Base-by-base conservation (phyloP, 2,888 invertebrate species). In the Calephelis perditalis region DNA sequence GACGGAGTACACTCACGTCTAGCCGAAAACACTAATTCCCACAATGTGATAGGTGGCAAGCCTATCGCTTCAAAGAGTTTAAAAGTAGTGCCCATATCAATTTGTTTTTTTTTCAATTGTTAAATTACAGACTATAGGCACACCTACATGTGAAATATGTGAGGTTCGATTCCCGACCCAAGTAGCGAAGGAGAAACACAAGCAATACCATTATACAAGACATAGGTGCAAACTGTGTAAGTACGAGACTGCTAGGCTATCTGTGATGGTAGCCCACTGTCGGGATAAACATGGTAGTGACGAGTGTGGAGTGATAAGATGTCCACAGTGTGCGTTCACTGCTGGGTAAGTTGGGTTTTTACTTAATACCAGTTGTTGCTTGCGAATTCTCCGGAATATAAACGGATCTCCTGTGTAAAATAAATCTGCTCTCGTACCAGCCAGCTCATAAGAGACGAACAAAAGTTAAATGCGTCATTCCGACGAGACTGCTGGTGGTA, bases 221-320 rank as follows among this genome's bases (percentile, higher is more conserved):
- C 78, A 78, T 64, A 65, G 66, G 0, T 85, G 84, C 56, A 62
- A 63, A 0, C 63, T 82, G 0, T 85, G 84, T 55, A 63, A 62
- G 1, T 77, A 78, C 44, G 72, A 70, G 7, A 71, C 74, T 0
- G 57, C 69, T 0, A 71, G 77, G 4, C 45, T 68, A 0, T 70
- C 71, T 64, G 72, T 77, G 0, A 75, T 73, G 0, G 9, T 68
- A 0, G 73, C 66, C 6, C 84, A 84, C 45, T 74, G 75, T 5
- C 62, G 67, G 0, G 35, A 44, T 0, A 83, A 79, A n/a, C 84
- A 84, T 45, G 62, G 56, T 0, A 46, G n/a, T 0, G 82, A 82
- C 40, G 43, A 37, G 0, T 43, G 59, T 0, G 68, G 74, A 0
- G 64, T 59, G 0, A 78, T 84, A 67, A 82, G 82, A 15, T 84